These are phyloP conservation scores for Lordiphosa fenestrarum DNA, from an alignment of 2,888 invertebrate genomes.

Conservation along the genomic window DNA sequence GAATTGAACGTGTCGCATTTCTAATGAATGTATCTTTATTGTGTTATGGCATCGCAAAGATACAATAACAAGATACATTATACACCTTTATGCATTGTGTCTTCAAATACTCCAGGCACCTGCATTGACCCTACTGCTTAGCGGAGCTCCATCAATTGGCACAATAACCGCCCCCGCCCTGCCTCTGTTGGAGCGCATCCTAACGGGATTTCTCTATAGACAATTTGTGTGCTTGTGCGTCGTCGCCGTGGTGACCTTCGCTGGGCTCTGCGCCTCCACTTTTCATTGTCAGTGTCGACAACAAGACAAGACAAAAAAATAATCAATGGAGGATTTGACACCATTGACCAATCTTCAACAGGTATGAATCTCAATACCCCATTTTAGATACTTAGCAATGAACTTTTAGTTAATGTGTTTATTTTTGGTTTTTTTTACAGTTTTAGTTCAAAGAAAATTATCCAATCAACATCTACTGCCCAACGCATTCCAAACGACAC, in stretches of 20 bases:
- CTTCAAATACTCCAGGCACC: too few relatives aligned
- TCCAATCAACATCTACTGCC: conserved; percentile 13
- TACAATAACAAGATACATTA: too few relatives aligned
- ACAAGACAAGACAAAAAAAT: conserved; percentile 30
- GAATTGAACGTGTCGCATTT: too few relatives aligned
- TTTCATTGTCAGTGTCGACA: conserved; percentile 56
- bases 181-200: neutral
- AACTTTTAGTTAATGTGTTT: conserved; percentile 27
- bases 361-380: conserved; percentile 37
- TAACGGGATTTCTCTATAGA: conserved; percentile 5
- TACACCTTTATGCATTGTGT: too few relatives aligned
- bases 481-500: conserved; percentile 11
- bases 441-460: conserved; percentile 30
- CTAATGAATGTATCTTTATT: too few relatives aligned
- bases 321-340: conserved; percentile 75
- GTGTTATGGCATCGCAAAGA: too few relatives aligned
- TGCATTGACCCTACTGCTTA: too few relatives aligned
- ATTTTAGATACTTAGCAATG: conserved; percentile 12
- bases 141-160: neutral
- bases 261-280: conserved; percentile 11
- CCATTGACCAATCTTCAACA: conserved; percentile 71
- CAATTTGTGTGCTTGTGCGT: conserved; percentile 19
- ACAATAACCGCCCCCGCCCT: neutral
- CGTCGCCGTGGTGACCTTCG: conserved; percentile 56
- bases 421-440: conserved; percentile 32